A percentile compares a stretch with the other conserved stretches of the same genome.
phyloP scores from a whole-genome alignment of 1,140 invertebrate species.

The Drosophila aff. region DNA sequence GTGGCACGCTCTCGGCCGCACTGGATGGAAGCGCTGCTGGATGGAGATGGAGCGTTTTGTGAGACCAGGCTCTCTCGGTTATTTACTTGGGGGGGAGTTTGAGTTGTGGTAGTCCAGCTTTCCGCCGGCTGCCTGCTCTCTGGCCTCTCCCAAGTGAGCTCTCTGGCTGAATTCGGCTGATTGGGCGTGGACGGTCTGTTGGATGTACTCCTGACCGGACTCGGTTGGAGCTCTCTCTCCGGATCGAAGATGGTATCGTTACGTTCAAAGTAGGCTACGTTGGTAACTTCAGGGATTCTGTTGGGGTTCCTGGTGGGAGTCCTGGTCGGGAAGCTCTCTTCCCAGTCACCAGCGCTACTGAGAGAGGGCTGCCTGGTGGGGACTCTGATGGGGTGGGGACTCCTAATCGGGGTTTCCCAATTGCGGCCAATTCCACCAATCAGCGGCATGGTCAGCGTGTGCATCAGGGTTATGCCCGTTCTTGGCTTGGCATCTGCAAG shows the following conservation, averaged over 20 bases:
- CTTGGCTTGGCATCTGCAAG: constrained; percentile 53
- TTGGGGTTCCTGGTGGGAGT: not conserved
- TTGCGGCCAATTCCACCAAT: not conserved
- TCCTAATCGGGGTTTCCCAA: not conserved
- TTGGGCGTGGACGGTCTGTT: not conserved
- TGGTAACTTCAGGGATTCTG: not conserved
- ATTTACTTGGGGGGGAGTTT: not conserved
- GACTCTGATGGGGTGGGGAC: not conserved
- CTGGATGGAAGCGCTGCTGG: not conserved
- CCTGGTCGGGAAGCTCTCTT: constrained; percentile 1
- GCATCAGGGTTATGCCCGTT: constrained; percentile 50
- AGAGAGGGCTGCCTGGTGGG: no score
- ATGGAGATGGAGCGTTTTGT: not conserved
- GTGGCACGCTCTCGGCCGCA: constrained; percentile 56
- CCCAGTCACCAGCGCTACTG: not conserved
- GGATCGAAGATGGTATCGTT: not conserved
- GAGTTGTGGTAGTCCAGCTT: not conserved
- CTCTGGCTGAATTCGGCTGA: not conserved
- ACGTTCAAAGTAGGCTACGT: not conserved
- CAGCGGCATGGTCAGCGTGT: constrained; percentile 18
- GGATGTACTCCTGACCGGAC: not conserved
- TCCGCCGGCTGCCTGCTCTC: not conserved
- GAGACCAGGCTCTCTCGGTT: not conserved
- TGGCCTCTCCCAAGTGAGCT: not conserved
- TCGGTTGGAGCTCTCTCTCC: no score